Conservation (phyloP, 2,113 vertebrate genomes). For the Hippoglossus stenolepis region DNA sequence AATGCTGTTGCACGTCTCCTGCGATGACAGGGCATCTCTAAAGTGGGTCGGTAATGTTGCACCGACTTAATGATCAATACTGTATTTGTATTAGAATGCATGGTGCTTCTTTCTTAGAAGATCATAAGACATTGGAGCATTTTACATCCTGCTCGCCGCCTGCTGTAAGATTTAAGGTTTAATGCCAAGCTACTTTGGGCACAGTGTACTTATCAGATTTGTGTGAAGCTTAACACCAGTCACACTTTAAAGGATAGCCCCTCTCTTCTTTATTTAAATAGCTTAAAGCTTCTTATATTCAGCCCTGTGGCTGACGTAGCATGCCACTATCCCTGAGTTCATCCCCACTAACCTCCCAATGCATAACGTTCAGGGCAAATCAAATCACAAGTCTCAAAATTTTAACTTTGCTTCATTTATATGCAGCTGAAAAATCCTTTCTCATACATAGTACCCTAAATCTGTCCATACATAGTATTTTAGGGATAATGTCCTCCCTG, state of each 20-base stretch:
- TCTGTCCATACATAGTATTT: not conserved
- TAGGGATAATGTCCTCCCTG: not conserved
- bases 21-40: conserved; percentile 26
- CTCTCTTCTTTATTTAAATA: conserved; percentile 65
- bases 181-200: conserved; percentile 34
- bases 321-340: not conserved
- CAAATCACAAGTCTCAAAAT: not conserved
- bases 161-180: conserved; percentile 17
- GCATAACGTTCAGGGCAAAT: conserved; percentile 3
- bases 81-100: conserved; percentile 1
- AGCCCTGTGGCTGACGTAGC: conserved; percentile 18
- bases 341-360: conserved; percentile 33
- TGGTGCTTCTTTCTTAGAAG: not conserved
- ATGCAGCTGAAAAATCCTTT: too few relatives aligned
- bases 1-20: conserved; percentile 18
- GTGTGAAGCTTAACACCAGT: conserved; percentile 45
- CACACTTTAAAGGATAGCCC: conserved; percentile 45
- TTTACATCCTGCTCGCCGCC: not conserved
- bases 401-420: too few relatives aligned
- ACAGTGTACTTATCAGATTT: conserved; percentile 71
- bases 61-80: conserved; percentile 21
- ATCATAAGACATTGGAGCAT: not conserved
- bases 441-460: not conserved
- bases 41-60: conserved; percentile 7
- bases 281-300: conserved; percentile 62